Conservation (phyloP, 2,888 invertebrate species). For the Thysanoteuthis rhombus region DNA sequence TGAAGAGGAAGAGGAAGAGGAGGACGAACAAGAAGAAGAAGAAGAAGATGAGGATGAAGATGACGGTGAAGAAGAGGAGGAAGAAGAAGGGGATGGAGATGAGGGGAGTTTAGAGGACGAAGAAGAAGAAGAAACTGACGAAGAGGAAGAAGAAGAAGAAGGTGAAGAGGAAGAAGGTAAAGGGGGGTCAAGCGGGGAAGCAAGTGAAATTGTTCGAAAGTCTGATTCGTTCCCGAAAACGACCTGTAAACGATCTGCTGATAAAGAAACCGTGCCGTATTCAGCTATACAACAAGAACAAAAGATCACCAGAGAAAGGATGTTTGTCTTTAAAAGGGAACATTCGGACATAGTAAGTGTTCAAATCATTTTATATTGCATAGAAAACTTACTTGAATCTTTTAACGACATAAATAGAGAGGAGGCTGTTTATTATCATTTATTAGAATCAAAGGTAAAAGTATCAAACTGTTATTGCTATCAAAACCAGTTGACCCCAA, state of each 20-base stretch:
- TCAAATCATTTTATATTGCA: background rate
- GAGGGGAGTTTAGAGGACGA: background rate
- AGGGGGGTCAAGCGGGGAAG: background rate
- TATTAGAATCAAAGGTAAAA: too few relatives aligned
- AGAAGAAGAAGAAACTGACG: background rate
- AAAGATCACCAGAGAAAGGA: background rate
- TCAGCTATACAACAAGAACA: background rate
- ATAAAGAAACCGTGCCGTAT: background rate
- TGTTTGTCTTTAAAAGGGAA: background rate
- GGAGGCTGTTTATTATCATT: too few relatives aligned
- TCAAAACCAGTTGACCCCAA: too few relatives aligned
- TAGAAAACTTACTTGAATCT: too few relatives aligned
- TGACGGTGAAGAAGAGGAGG: background rate
- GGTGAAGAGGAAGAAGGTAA: background rate
- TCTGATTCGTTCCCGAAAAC: background rate
- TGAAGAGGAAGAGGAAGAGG: background rate
- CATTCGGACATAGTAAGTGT: slow-evolving; percentile 16
- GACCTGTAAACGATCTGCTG: slow-evolving; percentile 29
- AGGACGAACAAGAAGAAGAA: background rate
- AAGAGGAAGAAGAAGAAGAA: background rate
- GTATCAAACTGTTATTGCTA: too few relatives aligned
- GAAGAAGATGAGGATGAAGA: background rate
- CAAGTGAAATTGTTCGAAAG: slow-evolving; percentile 20
- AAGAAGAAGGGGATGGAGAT: background rate
- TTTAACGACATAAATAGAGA: too few relatives aligned